Base-by-base conservation (phyloP, 1,140 invertebrate genomes). In the Drosophila saltans region DNA sequence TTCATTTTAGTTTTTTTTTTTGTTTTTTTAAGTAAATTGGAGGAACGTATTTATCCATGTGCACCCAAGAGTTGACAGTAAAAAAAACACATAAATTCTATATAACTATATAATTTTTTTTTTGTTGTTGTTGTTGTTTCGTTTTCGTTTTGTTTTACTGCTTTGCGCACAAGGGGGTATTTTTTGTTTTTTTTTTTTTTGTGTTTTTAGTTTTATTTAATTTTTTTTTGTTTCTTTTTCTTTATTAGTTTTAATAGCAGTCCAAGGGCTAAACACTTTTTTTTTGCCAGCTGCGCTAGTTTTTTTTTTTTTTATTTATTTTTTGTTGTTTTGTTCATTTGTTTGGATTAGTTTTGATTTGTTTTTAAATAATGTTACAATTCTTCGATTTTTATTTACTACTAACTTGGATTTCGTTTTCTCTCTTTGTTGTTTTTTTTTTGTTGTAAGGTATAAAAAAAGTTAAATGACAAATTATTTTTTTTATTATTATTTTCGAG, bases 21-120 rank as follows among this genome's bases (percentile, higher is more conserved):
- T 66, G 62, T 33, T 41, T 21, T 69, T 71, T 75, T 66, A 75
- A 70, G 66, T 69, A 71, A 75, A 69, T 72, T 78, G 66, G 64
- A 84, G 78, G 70, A 84, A 84, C 81, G 78, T 84, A 65, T 84
- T 72, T 63, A 72, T 74, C 26, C 61, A 21, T 70, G 43, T 62
- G 65, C 60, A 72, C 65, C 66, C 66, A 74, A 63, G 45, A 69
- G 60, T 70, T 67, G 71, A 71, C 74, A 76, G 65, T 74, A 74
- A 74, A 48, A 48, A 75, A 81, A 78, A 71, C 71, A 75, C 75
- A 72, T 75, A 58, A 63, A 75, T 82, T 78, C 67, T 75, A 66
- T 24, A 64, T 72, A 39, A 72, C 66, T 79, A 66, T 45, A 78
- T 43, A 58, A 65, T 36, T 64, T 77, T 73, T 62, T 70, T 73